Evolutionary conservation across 2,113 vertebrate species (phyloP), one percentile per base, ranked within the genome.

Genomic region (Dolichallabes microphthalmus): DNA sequence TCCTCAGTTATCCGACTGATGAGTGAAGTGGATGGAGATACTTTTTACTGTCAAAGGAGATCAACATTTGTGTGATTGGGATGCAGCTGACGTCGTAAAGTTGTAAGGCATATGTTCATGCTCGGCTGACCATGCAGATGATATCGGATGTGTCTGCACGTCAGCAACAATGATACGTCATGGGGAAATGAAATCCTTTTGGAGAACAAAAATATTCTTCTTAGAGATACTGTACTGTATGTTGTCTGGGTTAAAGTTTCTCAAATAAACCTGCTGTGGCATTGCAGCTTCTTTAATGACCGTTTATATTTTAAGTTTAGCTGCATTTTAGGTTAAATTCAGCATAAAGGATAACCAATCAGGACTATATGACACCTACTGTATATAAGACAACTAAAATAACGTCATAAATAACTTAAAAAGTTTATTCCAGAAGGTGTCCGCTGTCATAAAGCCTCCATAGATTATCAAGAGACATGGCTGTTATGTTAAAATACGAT

Each of bases 1-100:
- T 61, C 68, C 77, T 58, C 80, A 75, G 88, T 86, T 87, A 85
- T 94, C 90, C 80, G 45, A 63, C 83, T 92, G 91, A 93, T 60
- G 81, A 91, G 83, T 71, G 6, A 76, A 89, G 86, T 20, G 11
- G 87, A 90, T 83, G n/a, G 58, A 27, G 82, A 91, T 90, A 57
- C 78, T 50, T 79, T 45, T 30, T 45, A 91, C 30, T 19, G 63
- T 66, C 66, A 75, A 17, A 86, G 39, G 45, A 55, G 52, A 71
- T 68, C 6, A 30, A 14, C 45, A 15, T 39, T 53, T 71, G 50
- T 79, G 58, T 82, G 30, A 27, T 30, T 82, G 14, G n/a, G 14
- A 10, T 85, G 52, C 58, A 32, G 85, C 71, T 66, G 66, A 35
- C 52, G 10, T 32, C 55, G 25, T 82, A 12, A 19, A n/a, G 82